Evolutionary conservation across 2,888 invertebrate species (phyloP), one percentile per base, ranked within the genome.

Genomic region (Drosophila prostipennis): DNA sequence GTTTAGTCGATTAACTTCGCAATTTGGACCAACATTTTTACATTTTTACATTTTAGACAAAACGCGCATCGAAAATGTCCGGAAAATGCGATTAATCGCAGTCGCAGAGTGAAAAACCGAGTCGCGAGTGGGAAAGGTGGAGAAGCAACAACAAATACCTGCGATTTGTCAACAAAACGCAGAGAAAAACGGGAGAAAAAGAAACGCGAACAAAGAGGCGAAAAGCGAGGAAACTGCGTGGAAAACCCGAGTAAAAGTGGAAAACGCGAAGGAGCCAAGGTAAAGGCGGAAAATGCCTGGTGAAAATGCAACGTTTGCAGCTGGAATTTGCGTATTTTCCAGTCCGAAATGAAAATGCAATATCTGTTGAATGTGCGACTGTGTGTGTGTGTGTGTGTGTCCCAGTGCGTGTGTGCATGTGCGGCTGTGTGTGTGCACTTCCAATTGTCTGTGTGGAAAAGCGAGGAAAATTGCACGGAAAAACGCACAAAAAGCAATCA

Each of bases 381-480:
- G 55, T 56, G 67, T 43, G 46, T 39, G 49, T 34, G 40, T 37
- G 39, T 19, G 19, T 19, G 19, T 14, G 39, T 36, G 39, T 36
- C 34, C 29, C 19, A 13, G 39, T 23, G 42, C 52, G 49, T 49
- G 69, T 70, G 69, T 68, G 70, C 23, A 13, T 6, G 19, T 68
- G 39, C 34, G 19, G 19, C 23, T 6, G 14, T 14, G 55, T 54
- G 51, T 58, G 64, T 75, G 78, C 80, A 78, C 78, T 86, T 86
- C 81, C 87, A 80, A 80, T 86, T 86, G 87, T 76, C 81, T 59
- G 42, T 71, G 64, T 64, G 63, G 63, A 61, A 61, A 48, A 61
- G 32, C 29, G 40, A 63, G 64, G 64, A 64, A 63, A 63, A 63
- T 40, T 63, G 61, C 61, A 63, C 64, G 53, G 65, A 54, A 63